Percentiles rank a stretch among this genome's conserved stretches.
Conservation (phyloP, 2,888 invertebrate genomes). For the Eledona agricola region DNA sequence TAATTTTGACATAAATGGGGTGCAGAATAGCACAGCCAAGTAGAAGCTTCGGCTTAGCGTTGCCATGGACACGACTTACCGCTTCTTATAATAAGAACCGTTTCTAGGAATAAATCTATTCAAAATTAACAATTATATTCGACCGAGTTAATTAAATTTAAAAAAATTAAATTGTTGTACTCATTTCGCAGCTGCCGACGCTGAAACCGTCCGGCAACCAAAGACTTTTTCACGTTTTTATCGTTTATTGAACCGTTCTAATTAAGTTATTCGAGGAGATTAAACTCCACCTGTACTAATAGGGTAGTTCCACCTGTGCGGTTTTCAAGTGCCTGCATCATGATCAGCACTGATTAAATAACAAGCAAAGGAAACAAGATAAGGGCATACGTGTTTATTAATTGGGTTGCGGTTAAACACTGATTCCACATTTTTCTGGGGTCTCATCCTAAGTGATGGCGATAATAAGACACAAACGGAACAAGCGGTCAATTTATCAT, state of each 20-base stretch:
- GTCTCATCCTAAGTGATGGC: slow-evolving; percentile 15
- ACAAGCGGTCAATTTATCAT: slow-evolving; percentile 30
- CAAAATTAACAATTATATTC: slow-evolving; percentile 32
- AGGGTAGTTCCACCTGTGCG: slow-evolving; percentile 7
- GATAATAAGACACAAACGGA: slow-evolving; percentile 28
- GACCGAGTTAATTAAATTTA: slow-evolving; percentile 24
- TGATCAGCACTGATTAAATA: slow-evolving; percentile 8
- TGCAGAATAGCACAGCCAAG: slow-evolving; percentile 44
- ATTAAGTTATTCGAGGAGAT: slow-evolving; percentile 8
- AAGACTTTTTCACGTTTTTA: too few relatives aligned
- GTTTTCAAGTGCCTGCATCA: slow-evolving; percentile 15
- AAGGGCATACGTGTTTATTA: slow-evolving; percentile 13
- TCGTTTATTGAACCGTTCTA: slow-evolving; percentile 14
- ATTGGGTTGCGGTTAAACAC: slow-evolving; percentile 4
- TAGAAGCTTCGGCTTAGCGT: slow-evolving; percentile 45
- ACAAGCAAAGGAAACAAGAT: slow-evolving; percentile 1
- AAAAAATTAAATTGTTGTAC: too few relatives aligned
- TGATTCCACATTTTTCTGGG: slow-evolving; percentile 12
- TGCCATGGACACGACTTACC: slow-evolving; percentile 47
- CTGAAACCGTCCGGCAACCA: too few relatives aligned
- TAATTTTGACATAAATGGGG: slow-evolving; percentile 47
- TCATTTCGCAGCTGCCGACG: too few relatives aligned
- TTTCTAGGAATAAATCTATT: slow-evolving; percentile 35
- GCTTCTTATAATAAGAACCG: slow-evolving; percentile 38
- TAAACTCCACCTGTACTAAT: slow-evolving; percentile 11